Percentiles rank a stretch among this genome's conserved stretches.
phyloP scores from a whole-genome alignment of 2,113 vertebrate genomes.

The Himantopus leucocephalus region DNA sequence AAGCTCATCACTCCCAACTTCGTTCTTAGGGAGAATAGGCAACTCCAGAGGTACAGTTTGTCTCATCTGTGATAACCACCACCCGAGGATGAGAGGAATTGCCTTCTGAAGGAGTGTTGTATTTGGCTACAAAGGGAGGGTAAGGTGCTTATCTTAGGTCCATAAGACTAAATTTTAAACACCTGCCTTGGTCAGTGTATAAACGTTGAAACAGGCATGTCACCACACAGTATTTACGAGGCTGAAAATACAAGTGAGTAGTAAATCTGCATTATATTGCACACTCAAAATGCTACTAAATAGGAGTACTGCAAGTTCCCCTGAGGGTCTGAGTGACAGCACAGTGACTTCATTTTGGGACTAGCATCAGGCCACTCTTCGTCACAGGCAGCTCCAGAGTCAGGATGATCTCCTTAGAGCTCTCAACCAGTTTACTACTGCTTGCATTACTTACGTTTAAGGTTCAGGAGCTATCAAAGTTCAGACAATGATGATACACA shows the following conservation, averaged over 20 bases:
- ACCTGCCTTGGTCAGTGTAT: neutral
- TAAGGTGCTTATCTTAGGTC: neutral
- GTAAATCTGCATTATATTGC: neutral
- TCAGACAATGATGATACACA: neutral
- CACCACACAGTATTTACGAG: neutral
- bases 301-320: neutral
- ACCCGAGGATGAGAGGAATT: neutral
- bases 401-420: neutral
- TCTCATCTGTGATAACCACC: neutral
- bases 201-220: neutral
- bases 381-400: neutral
- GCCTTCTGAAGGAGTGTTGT: neutral
- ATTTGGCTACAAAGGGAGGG: neutral
- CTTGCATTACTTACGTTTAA: neutral
- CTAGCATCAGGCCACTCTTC: neutral
- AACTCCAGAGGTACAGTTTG: neutral
- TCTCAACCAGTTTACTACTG: neutral
- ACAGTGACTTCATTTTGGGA: neutral
- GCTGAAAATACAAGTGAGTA: neutral
- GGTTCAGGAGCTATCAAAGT: neutral
- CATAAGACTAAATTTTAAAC: neutral
- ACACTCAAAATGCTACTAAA: neutral
- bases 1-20: neutral
- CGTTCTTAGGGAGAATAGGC: neutral
- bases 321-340: neutral